Base-by-base conservation (phyloP, 2,888 invertebrate genomes). In the Drosophila sordidapex region DNA sequence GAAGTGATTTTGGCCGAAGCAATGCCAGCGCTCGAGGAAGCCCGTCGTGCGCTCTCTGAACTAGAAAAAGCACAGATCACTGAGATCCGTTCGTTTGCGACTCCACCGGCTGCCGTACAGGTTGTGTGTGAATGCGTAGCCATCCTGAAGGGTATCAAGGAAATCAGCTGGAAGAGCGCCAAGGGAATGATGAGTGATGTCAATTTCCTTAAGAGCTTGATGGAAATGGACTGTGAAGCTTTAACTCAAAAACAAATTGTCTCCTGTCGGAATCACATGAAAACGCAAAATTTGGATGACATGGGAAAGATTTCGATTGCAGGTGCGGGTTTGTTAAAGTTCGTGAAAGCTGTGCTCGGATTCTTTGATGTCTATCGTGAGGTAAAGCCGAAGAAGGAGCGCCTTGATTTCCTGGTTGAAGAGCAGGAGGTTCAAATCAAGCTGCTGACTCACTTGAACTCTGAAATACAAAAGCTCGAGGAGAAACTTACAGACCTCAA, bases 121-220 rank as follows among this genome's bases (percentile, higher is more conserved):
- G 94, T 96, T 1, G 97, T 98, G 0, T 97, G 97, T 91, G 98
- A 98, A 92, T 98, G 98, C 91, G 96, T 98, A 27, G 97, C 96
- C 0, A 97, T 98, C 60, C 94, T 98, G 67, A 95, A 96, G 75
- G 97, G 97, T 2, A 94, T 96, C 53, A 96, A 96, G 83, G 98
- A 98, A 80, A 95, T 98, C 4, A 96, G 95, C 51, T 98, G 98
- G 98, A 98, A 98, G 92, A 95, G 96, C 2, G 98, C 98, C 0
- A 98, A 96, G 92, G 97, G 95, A 2, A 97, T 98, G 96, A 98
- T 98, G 98, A 95, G 97, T 0, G 98, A 98, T 91, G 96, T 97
- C 0, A 96, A 95, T 92, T 98, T 98, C 93, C 92, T 98, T 43
- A 94, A 95, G 60, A 95, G 95, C 61, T 94, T 98, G 40, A 96